A percentile compares a stretch with the other conserved stretches of the same genome.
Conservation (phyloP, 2,113 vertebrate genomes). For the Girardinichthys multiradiatus region DNA sequence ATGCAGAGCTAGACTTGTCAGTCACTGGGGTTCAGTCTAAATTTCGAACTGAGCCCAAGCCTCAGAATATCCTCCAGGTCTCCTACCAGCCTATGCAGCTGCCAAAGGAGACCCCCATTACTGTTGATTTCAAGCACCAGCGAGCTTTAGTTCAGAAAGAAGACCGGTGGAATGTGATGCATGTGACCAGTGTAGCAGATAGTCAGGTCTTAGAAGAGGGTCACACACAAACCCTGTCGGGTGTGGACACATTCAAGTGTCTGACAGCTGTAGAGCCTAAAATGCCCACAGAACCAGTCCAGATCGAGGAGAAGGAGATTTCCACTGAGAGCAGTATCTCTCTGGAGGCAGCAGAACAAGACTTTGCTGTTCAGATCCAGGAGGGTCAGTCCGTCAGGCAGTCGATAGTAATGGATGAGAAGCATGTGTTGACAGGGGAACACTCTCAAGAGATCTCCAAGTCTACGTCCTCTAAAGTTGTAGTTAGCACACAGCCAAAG, state of each 20-base stretch:
- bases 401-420: conserved; percentile 85
- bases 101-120: conserved; percentile 80
- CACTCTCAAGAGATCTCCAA: conserved; percentile 61
- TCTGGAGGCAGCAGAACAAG: conserved; percentile 80
- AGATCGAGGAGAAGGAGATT: conserved; percentile 74
- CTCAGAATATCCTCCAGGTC: conserved; percentile 74
- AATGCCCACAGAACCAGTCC: conserved; percentile 76
- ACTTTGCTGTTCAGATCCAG: conserved; percentile 83
- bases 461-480: conserved; percentile 62
- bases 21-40: conserved; percentile 67
- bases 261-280: conserved; percentile 75
- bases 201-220: conserved; percentile 76
- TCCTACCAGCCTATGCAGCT: conserved; percentile 76
- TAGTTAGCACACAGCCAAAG: conserved; percentile 71
- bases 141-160: conserved; percentile 83
- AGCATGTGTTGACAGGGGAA: conserved; percentile 80
- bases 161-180: conserved; percentile 77
- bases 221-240: conserved; percentile 71
- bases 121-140: conserved; percentile 73
- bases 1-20: conserved; percentile 71
- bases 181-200: conserved; percentile 77
- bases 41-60: conserved; percentile 68
- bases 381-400: conserved; percentile 86
- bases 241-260: conserved; percentile 68
- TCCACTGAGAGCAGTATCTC: conserved; percentile 78